phyloP scores from a whole-genome alignment of 2,888 invertebrate genomes.

The Pristionchus entomophagus region DNA sequence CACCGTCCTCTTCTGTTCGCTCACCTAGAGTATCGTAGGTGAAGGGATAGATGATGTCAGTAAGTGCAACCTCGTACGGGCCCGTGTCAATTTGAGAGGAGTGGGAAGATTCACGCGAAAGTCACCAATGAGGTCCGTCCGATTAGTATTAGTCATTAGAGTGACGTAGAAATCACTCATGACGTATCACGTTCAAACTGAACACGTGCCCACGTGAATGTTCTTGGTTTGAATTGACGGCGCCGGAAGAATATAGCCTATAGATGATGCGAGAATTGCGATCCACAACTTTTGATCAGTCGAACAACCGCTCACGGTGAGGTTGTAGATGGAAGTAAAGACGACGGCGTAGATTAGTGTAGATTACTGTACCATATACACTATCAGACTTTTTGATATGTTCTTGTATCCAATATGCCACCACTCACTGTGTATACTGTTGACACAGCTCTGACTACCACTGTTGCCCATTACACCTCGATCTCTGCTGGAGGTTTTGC shows the following conservation, averaged over 20 bases:
- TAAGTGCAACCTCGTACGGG: constrained; percentile 26
- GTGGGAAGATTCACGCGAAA: constrained; percentile 17
- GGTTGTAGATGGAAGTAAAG: constrained; percentile 40
- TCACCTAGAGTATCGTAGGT: constrained; percentile 2
- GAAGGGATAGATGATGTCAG: neutral
- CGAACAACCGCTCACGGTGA: constrained; percentile 13
- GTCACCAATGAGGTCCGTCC: constrained; percentile 25
- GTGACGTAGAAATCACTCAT: constrained; percentile 38
- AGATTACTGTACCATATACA: constrained; percentile 6
- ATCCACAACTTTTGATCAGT: constrained; percentile 36
- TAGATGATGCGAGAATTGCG: constrained; percentile 22
- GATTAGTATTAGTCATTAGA: constrained; percentile 4
- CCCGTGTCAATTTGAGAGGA: constrained; percentile 24
- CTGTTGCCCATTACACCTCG: neutral
- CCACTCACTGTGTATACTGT: constrained; percentile 22
- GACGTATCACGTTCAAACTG: neutral
- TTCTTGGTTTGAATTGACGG: constrained; percentile 32
- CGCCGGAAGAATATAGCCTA: constrained; percentile 10
- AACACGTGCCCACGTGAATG: constrained; percentile 22
- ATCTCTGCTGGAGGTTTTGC: neutral
- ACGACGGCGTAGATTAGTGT: constrained; percentile 20
- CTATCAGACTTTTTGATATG: constrained; percentile 9
- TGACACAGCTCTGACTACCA: neutral
- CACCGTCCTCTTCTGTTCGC: neutral
- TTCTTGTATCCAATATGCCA: constrained; percentile 33